phyloP scores from a whole-genome alignment of 2,797 vertebrate genomes.

The Phylloscopus collybita region DNA sequence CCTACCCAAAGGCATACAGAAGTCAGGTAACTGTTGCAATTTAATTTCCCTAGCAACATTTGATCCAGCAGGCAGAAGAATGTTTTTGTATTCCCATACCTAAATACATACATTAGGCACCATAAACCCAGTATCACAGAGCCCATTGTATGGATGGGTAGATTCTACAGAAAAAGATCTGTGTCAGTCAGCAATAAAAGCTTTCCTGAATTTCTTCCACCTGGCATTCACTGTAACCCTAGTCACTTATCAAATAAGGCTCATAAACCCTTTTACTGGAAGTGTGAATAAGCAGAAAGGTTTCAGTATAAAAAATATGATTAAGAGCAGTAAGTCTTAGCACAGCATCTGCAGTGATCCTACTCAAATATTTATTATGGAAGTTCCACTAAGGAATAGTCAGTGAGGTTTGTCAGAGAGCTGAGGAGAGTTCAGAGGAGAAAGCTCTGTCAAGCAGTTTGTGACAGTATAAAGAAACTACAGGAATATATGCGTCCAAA shows the following conservation, averaged over 20 bases:
- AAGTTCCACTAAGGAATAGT: slow-evolving; percentile 32
- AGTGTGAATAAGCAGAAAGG: slow-evolving; percentile 27
- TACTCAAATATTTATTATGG: slow-evolving; percentile 40
- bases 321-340: slow-evolving; percentile 7
- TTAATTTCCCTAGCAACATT: background rate
- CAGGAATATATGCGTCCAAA: slow-evolving; percentile 22
- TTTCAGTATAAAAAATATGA: slow-evolving; percentile 11
- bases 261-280: slow-evolving; percentile 13
- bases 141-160: background rate
- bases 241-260: slow-evolving; percentile 1
- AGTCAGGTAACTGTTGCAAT: background rate
- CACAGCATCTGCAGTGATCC: background rate
- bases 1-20: background rate
- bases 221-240: background rate
- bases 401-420: slow-evolving; percentile 26
- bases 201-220: background rate
- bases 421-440: slow-evolving; percentile 35
- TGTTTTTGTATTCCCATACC: background rate
- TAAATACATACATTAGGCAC: background rate
- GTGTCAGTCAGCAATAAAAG: background rate
- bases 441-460: slow-evolving; percentile 30
- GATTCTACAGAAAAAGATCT: background rate
- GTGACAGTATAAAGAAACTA: slow-evolving; percentile 40
- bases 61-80: background rate
- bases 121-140: background rate